Evolutionary conservation across 2,797 vertebrate species (phyloP), one percentile per base, ranked within the genome.

Genomic region (Cossypha dichroa): DNA sequence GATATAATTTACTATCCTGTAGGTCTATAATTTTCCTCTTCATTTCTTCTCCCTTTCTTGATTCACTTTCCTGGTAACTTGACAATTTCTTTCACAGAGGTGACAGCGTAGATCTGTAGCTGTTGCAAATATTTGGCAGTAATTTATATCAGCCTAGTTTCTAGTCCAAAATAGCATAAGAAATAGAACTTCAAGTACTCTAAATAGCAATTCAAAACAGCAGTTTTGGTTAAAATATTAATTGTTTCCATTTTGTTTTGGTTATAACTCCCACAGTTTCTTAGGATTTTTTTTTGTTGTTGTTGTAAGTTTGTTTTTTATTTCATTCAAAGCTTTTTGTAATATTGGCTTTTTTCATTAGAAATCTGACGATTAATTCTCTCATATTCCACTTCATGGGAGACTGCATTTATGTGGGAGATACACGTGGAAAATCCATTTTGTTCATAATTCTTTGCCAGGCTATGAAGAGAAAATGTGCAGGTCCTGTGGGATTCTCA

Each of bases 1-100:
- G 49, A 52, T 86, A 81, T 49, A 86, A 88, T 60, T 88, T 88
- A 81, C 41, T 75, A 21, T 64, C 26, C 49, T 80, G 11, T 33
- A 40, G 43, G 76, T 93, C 64, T 93, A 66, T 70, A 83, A 67
- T 74, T 83, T 93, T 87, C 78, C 49, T 67, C 56, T 92, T 90
- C 18, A 49, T 67, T 90, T 93, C 75, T 85, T 90, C 36, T 84
- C 9, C 22, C 14, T 49, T 74, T 81, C 43, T 84, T 72, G 56
- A 85, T 83, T 84, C 43, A 26, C 29, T 84, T 80, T 78, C 13
- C 41, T 34, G 18, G 22, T 56, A 75, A 83, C 17, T 88, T 88
- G 33, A 86, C 25, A 45, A 78, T 68, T 78, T 84, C 33, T 70
- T 70, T 69, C 5, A 1, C 23, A 63, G 45, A 66, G 4, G 1